These are phyloP conservation scores for Cotesia chilonis DNA, from an alignment of 1,140 invertebrate genomes.

Conservation along the genomic window DNA sequence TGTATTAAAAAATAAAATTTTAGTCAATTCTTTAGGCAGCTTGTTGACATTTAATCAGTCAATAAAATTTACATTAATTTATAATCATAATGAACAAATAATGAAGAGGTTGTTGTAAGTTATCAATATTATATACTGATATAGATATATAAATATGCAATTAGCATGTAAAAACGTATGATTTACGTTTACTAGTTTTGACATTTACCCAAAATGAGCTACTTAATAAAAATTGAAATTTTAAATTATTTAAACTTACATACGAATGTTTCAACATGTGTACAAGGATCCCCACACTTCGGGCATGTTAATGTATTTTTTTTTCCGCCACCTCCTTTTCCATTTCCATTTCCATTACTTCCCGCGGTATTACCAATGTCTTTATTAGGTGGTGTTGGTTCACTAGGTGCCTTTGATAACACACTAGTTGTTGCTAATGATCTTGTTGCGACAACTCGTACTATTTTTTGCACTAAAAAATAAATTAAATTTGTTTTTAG, in stretches of 20 bases:
- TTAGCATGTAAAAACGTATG: no score
- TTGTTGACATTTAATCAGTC: no score
- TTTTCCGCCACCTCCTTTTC: constrained; percentile 64
- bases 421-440: constrained; percentile 49
- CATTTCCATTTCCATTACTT: constrained; percentile 38
- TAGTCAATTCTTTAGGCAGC: no score
- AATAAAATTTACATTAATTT: no score
- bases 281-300: constrained; percentile 95
- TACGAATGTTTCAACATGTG: constrained; percentile 95
- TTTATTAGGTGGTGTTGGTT: constrained; percentile 58
- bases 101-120: no score
- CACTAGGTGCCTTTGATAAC: constrained; percentile 56
- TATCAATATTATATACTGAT: no score
- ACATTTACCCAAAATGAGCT: no score
- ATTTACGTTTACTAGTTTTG: no score
- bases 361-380: constrained; percentile 45
- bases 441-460: constrained; percentile 55
- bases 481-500: constrained; percentile 20
- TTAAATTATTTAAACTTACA: constrained; percentile 70
- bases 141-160: no score
- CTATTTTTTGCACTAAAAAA: constrained; percentile 59
- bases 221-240: no score
- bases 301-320: constrained; percentile 83
- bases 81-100: no score
- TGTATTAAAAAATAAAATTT: constrained; percentile 16